Conservation (phyloP, 2,888 invertebrate species). For the Drosophila meridiana region DNA sequence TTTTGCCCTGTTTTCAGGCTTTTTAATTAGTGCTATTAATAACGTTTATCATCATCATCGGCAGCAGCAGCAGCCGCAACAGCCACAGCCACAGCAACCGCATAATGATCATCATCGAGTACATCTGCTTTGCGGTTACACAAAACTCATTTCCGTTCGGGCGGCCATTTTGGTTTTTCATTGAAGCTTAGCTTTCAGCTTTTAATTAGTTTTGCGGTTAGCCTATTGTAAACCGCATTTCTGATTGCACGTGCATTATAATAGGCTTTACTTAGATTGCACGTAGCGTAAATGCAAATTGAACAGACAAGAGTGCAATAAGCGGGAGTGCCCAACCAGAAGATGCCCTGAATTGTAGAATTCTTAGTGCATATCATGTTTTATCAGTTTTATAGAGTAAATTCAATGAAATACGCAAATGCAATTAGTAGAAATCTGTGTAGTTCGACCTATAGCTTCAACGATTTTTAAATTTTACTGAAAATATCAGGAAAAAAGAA, state of each 20-base stretch:
- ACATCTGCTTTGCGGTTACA: constrained; percentile 65
- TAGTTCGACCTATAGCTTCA: too few relatives aligned
- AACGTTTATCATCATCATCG: constrained; percentile 38
- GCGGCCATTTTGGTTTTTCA: constrained; percentile 58
- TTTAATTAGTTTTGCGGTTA: constrained; percentile 53
- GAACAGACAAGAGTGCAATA: not conserved
- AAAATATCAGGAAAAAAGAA: too few relatives aligned
- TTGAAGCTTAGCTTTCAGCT: not conserved
- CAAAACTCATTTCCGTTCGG: constrained; percentile 67
- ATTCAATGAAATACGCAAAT: too few relatives aligned
- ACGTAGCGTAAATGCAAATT: not conserved
- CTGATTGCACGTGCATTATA: not conserved
- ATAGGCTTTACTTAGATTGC: not conserved
- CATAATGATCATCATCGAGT: constrained; percentile 21
- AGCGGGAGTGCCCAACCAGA: not conserved
- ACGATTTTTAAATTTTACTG: too few relatives aligned
- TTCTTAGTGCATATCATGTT: too few relatives aligned
- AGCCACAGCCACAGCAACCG: not conserved
- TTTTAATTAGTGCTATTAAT: constrained; percentile 75
- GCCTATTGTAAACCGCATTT: constrained; percentile 10
- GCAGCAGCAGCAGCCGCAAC: constrained; percentile 4
- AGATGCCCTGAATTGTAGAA: not conserved
- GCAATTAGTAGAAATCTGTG: too few relatives aligned
- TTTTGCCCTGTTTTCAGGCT: constrained; percentile 39
- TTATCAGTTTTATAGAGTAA: too few relatives aligned